phyloP scores from a whole-genome alignment of 1,140 invertebrate genomes.

The Nasonia giraulti region DNA sequence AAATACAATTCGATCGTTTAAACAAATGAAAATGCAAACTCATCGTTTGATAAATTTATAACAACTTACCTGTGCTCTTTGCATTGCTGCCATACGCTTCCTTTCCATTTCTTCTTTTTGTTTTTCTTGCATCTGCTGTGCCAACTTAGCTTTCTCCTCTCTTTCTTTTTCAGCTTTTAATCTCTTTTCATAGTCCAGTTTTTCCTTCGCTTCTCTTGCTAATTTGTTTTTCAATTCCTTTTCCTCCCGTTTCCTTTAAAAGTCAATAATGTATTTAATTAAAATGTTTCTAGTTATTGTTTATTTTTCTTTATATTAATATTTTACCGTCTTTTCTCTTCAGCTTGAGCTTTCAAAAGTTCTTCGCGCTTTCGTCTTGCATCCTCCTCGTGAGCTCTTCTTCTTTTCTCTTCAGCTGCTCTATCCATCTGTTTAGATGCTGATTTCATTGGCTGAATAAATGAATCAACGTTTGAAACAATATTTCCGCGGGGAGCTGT shows the following conservation, averaged over 20 bases:
- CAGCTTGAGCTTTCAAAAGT: constrained; percentile 67
- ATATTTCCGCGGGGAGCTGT: constrained; percentile 64
- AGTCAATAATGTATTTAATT: constrained; percentile 8
- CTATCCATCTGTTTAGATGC: constrained; percentile 64
- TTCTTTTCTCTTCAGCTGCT: constrained; percentile 62
- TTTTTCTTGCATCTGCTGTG: constrained; percentile 63
- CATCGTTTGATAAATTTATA: constrained; percentile 15
- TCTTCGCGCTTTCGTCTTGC: constrained; percentile 69
- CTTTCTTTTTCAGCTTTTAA: constrained; percentile 68
- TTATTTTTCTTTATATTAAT: background rate
- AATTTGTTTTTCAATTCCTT: constrained; percentile 77
- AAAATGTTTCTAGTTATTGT: constrained; percentile 10
- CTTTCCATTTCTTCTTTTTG: constrained; percentile 67
- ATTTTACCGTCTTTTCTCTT: constrained; percentile 74
- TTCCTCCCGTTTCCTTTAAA: constrained; percentile 74
- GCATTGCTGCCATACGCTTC: constrained; percentile 62
- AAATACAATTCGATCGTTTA: background rate
- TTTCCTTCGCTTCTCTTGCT: constrained; percentile 76
- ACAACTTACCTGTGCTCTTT: constrained; percentile 60
- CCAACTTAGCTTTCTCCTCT: constrained; percentile 69
- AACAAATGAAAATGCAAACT: background rate
- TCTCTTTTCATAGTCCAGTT: constrained; percentile 67
- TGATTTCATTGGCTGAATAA: constrained; percentile 60
- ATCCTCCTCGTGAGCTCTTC: constrained; percentile 64
- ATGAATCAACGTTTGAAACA: constrained; percentile 63